These are phyloP conservation scores for Melospiza melodia DNA, from an alignment of 2,113 vertebrate species.

Conservation along the genomic window DNA sequence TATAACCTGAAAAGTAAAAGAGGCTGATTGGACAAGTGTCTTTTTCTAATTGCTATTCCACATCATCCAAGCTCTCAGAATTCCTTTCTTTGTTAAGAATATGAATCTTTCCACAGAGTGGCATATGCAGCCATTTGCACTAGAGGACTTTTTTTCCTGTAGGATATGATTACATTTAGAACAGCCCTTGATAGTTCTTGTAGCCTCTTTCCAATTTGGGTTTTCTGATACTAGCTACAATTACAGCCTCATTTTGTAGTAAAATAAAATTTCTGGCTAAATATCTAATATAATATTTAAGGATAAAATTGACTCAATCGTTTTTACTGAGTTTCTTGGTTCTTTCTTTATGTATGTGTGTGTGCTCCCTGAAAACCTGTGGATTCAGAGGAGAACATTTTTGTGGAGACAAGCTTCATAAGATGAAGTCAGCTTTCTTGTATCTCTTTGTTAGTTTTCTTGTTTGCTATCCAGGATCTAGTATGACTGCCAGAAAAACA, in stretches of 20 bases:
- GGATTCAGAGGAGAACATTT: background rate
- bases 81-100: background rate
- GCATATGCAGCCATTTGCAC: background rate
- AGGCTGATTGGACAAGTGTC: background rate
- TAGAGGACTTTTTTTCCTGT: background rate
- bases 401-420: background rate
- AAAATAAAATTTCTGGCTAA: background rate
- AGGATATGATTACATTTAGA: background rate
- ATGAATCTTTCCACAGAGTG: background rate
- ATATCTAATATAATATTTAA: background rate
- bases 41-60: background rate
- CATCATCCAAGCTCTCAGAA: background rate
- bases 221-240: background rate
- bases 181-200: background rate
- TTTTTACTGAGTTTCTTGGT: background rate
- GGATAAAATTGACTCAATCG: rapidly evolving
- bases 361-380: background rate
- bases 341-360: background rate
- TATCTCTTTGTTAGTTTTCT: background rate
- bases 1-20: background rate
- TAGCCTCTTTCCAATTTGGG: background rate
- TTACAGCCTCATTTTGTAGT: background rate
- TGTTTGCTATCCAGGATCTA: background rate
- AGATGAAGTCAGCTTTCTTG: background rate
- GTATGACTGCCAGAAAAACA: background rate